These are phyloP conservation scores for Petaurus breviceps DNA, from an alignment of 2,113 vertebrate species.

Conservation along the genomic window DNA sequence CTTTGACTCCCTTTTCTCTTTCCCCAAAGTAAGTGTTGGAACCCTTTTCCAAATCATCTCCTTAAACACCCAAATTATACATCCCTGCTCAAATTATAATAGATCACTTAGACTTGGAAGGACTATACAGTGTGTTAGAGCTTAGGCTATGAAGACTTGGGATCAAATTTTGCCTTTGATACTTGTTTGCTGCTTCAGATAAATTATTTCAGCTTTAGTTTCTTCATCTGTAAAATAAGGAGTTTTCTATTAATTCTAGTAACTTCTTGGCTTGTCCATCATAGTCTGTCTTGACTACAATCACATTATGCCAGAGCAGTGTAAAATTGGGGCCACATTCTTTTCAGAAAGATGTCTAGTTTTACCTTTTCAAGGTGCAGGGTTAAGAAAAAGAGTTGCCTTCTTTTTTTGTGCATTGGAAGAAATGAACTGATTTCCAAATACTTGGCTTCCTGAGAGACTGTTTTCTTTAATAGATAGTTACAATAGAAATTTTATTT, in stretches of 20 bases:
- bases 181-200: background rate
- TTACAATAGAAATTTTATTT: background rate
- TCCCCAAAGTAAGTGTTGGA: background rate
- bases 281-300: background rate
- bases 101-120: background rate
- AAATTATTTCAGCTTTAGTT: background rate
- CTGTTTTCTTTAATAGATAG: background rate
- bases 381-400: background rate
- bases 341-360: background rate
- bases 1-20: background rate
- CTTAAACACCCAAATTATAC: background rate
- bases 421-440: background rate
- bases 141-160: background rate
- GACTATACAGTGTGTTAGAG: background rate
- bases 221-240: background rate
- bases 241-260: background rate
- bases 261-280: background rate
- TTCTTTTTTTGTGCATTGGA: background rate
- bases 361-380: background rate
- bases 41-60: background rate
- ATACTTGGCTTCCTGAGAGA: background rate
- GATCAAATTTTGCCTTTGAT: background rate
- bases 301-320: background rate
- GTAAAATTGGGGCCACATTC: background rate
- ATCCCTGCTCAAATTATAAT: background rate